These are phyloP conservation scores for Paramuricea clavata DNA, from an alignment of 92 coral and sea anemone species.

Conservation along the genomic window DNA sequence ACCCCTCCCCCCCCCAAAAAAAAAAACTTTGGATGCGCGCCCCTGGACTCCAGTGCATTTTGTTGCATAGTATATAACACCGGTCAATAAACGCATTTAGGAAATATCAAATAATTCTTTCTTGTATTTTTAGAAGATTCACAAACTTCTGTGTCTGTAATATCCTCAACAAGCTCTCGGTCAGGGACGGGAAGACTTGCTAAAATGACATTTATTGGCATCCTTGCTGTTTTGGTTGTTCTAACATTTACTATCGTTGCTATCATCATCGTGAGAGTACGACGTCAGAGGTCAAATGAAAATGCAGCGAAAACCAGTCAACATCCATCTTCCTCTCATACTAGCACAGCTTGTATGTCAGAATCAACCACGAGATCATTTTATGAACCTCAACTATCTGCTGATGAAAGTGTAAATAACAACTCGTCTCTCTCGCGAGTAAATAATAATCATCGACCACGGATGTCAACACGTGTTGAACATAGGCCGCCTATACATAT, in stretches of 20 bases:
- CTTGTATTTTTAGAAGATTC: not conserved
- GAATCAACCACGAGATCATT: conserved; percentile 88
- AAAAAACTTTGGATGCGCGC: no score
- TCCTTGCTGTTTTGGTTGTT: conserved; percentile 79
- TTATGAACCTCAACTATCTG: conserved; percentile 28
- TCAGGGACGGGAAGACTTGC: conserved; percentile 55
- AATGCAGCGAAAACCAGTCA: conserved; percentile 26
- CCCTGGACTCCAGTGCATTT: no score
- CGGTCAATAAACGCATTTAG: not conserved
- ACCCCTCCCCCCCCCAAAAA: no score
- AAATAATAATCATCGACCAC: not conserved
- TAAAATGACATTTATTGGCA: conserved; percentile 85
- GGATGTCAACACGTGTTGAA: conserved; percentile 24
- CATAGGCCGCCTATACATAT: conserved; percentile 27
- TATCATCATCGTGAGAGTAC: conserved; percentile 80
- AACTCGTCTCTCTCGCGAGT: not conserved
- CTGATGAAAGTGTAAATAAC: conserved; percentile 42
- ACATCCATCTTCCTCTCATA: conserved; percentile 66
- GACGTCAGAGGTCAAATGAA: conserved; percentile 64
- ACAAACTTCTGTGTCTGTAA: not conserved
- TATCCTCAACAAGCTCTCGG: conserved; percentile 5
- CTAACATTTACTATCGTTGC: conserved; percentile 79
- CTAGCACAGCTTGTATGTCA: conserved; percentile 93
- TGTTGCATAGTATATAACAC: no score
- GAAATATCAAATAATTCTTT: not conserved